These are phyloP conservation scores for Megaceryle torquata DNA, from an alignment of 2,113 vertebrate species.

Conservation along the genomic window DNA sequence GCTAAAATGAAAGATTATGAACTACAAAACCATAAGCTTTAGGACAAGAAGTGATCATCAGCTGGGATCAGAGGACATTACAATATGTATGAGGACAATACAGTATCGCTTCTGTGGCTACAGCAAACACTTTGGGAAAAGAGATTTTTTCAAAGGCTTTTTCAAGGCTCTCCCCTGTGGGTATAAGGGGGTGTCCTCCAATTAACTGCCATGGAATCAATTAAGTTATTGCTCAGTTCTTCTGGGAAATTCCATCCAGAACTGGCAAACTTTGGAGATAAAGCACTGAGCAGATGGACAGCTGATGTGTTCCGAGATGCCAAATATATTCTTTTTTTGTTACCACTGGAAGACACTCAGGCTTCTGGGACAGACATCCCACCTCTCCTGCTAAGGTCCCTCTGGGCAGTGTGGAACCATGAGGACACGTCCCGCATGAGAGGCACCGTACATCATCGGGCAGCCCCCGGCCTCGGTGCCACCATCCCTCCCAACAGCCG, in stretches of 20 bases:
- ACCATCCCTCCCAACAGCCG: accelerated
- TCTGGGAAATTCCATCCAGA: slow-evolving; percentile 53
- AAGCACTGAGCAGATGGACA: slow-evolving; percentile 44
- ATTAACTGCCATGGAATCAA: slow-evolving; percentile 56
- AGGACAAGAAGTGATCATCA: slow-evolving; percentile 18
- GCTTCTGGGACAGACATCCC: neutral
- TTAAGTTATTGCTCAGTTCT: slow-evolving; percentile 63
- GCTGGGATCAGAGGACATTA: slow-evolving; percentile 8
- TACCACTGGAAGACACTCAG: neutral
- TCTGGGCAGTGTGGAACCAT: neutral
- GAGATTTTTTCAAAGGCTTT: slow-evolving; percentile 35
- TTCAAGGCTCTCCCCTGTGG: slow-evolving; percentile 1
- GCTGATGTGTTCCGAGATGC: neutral
- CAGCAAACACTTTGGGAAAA: slow-evolving; percentile 27
- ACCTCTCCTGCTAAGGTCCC: neutral
- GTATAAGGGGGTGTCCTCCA: slow-evolving; percentile 53
- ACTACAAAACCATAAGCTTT: neutral
- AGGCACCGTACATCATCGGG: accelerated
- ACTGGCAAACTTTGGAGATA: slow-evolving; percentile 34
- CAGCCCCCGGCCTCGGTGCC: accelerated
- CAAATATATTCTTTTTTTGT: neutral
- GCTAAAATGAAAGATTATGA: slow-evolving; percentile 16
- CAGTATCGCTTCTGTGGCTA: neutral
- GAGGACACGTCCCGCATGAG: accelerated
- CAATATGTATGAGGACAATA: neutral